Evolutionary conservation across 2,113 vertebrate genomes (phyloP).

Genomic region (Hippoglossus stenolepis): DNA sequence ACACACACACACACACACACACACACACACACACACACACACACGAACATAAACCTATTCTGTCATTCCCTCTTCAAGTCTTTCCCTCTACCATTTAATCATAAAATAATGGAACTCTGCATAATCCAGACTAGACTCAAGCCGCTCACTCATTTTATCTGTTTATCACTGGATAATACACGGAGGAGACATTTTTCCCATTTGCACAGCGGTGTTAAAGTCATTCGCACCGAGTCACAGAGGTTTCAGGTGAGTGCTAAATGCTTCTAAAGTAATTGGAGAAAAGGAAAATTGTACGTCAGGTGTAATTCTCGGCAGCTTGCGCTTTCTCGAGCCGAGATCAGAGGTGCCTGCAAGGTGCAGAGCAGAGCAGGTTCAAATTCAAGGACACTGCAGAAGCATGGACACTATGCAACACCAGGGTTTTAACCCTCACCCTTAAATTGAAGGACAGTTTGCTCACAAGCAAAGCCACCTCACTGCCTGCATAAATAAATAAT

Average conservation of each 20-base stretch:
- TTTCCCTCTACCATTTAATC: constrained; percentile 47
- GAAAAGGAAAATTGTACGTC: neutral
- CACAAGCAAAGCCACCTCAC: constrained; percentile 1
- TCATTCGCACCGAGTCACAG: constrained; percentile 4
- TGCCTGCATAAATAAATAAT: neutral
- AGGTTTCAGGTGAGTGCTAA: constrained; percentile 26
- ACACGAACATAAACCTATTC: constrained; percentile 24
- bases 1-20: neutral
- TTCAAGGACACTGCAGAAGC: constrained; percentile 37
- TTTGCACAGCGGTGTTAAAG: neutral
- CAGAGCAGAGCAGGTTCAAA: constrained; percentile 15
- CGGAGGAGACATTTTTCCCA: constrained; percentile 9
- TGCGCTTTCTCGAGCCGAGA: constrained; percentile 8
- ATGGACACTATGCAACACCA: neutral
- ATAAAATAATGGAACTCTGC: constrained; percentile 31
- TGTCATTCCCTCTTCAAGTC: constrained; percentile 35
- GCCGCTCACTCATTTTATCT: constrained; percentile 15
- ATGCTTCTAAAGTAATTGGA: constrained; percentile 3
- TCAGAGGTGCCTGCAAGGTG: constrained; percentile 13
- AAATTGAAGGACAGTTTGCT: constrained; percentile 19
- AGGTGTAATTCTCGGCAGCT: neutral
- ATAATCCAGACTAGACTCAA: constrained; percentile 38
- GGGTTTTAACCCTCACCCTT: constrained; percentile 6
- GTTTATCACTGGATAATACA: constrained; percentile 29
- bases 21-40: neutral